Conservation (phyloP, 2,113 vertebrate genomes). For the Atlantisia rogersi region DNA sequence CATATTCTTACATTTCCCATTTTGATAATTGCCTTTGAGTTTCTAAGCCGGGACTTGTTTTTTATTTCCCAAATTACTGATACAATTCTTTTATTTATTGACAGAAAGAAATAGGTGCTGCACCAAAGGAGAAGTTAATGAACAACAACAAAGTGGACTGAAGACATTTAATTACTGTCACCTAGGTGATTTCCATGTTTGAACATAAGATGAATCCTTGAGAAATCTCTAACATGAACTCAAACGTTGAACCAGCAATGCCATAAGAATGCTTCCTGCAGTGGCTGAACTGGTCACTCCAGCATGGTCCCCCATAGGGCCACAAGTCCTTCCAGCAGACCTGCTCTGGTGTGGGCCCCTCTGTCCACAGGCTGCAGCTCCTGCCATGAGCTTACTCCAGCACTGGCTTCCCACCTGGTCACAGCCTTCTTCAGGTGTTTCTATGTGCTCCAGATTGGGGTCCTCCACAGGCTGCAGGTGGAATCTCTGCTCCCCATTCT, state of each 20-base stretch:
- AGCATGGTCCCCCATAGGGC: too few species aligned
- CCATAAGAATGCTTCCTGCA: accelerated
- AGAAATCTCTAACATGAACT: background rate
- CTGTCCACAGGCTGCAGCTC: too few species aligned
- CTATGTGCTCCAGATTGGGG: too few species aligned
- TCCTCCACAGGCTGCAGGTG: too few species aligned
- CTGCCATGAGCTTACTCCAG: too few species aligned
- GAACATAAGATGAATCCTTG: background rate
- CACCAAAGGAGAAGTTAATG: background rate
- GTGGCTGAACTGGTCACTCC: background rate
- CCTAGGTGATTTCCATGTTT: background rate
- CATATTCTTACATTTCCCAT: background rate
- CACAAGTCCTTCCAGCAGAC: too few species aligned
- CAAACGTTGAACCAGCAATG: background rate
- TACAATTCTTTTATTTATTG: background rate
- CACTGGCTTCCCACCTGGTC: too few species aligned
- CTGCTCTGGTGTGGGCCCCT: too few species aligned
- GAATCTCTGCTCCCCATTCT: too few species aligned
- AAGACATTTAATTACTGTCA: background rate
- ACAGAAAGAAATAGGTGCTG: background rate
- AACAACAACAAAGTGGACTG: background rate
- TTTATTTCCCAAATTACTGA: background rate
- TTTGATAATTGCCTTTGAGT: background rate
- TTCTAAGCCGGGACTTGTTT: accelerated
- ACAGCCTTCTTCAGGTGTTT: too few species aligned